Evolutionary conservation across 2,113 vertebrate species (phyloP), one percentile per base, ranked within the genome.

Genomic region (Chauna torquata): DNA sequence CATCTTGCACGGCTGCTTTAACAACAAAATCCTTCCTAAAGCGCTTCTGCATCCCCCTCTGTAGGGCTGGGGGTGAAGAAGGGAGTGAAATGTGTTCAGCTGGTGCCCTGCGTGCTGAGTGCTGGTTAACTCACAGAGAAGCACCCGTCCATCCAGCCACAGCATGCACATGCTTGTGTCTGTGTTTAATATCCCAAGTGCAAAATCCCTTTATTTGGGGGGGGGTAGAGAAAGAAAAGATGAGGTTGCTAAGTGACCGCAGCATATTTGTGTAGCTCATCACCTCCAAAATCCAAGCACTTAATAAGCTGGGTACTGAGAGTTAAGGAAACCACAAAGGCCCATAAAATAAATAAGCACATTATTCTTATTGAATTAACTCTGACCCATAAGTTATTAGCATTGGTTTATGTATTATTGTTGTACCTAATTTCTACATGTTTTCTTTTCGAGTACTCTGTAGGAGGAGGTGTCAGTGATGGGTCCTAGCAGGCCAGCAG

Each of bases 381-480:
- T 91, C 91, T 91, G 84, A 83, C 71, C 93, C 38, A 23, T 27
- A 84, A 89, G 82, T 74, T 95, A 89, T 90, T 93, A 92, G 94
- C 92, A 36, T 62, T 81, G 64, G 57, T 96, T 89, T 90, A 57
- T 82, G 66, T 88, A 38, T 79, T 94, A 54, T 78, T 92, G 94
- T 88, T 94, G 84, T 81, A 83, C 91, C 90, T 97, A 86, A 97
- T 96, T 96, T 90, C 82, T 83, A 19, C 59, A 40, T 82, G 78
- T 96, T 95, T 96, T 91, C 86, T 76, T 92, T 92, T 34, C 2
- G 59, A 94, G 91, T 71, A 38, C 84, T 87, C 54, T 34, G 84
- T 65, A 80, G 91, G 80, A 93, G 92, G 91, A 97, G 71, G 50
- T 82, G 82, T 72, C 84, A 12, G 2, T 32, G 82, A 94, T 88